Base-by-base conservation (phyloP, 2,888 invertebrate species). In the Marronus borbonicus region DNA sequence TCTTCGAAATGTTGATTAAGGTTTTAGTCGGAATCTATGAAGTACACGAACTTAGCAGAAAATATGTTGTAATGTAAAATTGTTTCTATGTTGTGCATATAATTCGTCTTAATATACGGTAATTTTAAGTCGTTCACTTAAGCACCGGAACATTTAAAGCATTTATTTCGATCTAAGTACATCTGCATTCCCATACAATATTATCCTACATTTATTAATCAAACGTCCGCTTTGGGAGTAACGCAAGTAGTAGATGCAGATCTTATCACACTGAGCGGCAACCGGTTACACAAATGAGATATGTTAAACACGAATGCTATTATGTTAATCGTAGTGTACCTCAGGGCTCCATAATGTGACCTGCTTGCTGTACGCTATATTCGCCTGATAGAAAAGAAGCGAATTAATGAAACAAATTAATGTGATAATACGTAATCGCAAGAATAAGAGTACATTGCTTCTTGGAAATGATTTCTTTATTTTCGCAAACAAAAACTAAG, bases 271-370 rank as follows among this genome's bases (percentile, higher is more conserved):
- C 24, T 44, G 60, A 74, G 36, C 24, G 60, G 72, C 72, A 60
- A 36, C 72, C 44, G 72, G 72, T 74, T 74, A 60, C 60, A 62
- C 60, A 74, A 74, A 74, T 74, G 72, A 74, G 62, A 58, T 74
- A 74, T 74, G 72, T 74, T 74, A 74, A 74, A 60, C 72, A 74
- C 60, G 72, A 74, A 62, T 55, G 72, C 72, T 62, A 60, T 74
- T 74, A 74, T 74, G 72, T 74, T 74, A 74, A 74, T 74, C 39
- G 60, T 36, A 58, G 58, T 69, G 58, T 74, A 74, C 72, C 72
- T 74, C 72, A 74, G 72, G 72, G 72, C 72, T 60, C 72, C 44
- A 74, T 60, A 74, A 74, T 74, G 72, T 74, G 72, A 62, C 72
- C 72, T 49, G 72, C 10, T 60, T 74, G 31, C 62, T 60, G 44